Base-by-base conservation (phyloP, 2,113 vertebrate genomes). In the Camelus dromedarius region DNA sequence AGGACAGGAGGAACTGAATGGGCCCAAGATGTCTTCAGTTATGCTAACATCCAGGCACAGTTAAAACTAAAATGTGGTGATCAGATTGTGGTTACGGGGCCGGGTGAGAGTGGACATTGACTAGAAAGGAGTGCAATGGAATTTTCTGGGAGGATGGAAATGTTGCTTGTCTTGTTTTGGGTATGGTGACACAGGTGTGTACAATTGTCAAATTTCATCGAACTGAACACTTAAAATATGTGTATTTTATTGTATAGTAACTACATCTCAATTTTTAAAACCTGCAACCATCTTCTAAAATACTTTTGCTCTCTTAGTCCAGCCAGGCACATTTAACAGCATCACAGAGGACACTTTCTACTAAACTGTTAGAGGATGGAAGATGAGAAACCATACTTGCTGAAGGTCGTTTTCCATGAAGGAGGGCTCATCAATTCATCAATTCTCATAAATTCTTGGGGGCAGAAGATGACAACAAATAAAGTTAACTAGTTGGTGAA, bases 331-430 rank as follows among this genome's bases (percentile, higher is more conserved):
- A 16, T 85, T 91, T 88, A 95, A 75, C 18, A 93, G 52, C n/a
- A 58, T 54, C 26, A 77, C 6, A 15, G 62, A 88, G 52, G 26
- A 50, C 22, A 67, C 5, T 79, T 96, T 67, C 79, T 46, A 69
- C 82, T 54, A 95, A 93, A 60, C 67, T 38, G 8, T 66, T 86
- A 94, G 58, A 93, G 46, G 73, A 56, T 54, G 16, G 94, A 79
- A 97, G 92, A 81, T 64, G 35, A 96, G 56, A 96, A 96, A 58
- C 90, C 19, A 1, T 92, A 77, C 72, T 96, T 90, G 85, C 54
- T 66, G 19, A 93, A 95, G 72, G 83, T 73, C 89, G 73, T 80
- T 81, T 95, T 81, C 75, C 42, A 32, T 12, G 48, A 72, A 4
- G 28, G 73, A 93, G 46, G 22, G 35, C 85, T 95, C 69, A 85